These are phyloP conservation scores for Liparis tanakae DNA, from an alignment of 2,797 vertebrate genomes.

Conservation along the genomic window DNA sequence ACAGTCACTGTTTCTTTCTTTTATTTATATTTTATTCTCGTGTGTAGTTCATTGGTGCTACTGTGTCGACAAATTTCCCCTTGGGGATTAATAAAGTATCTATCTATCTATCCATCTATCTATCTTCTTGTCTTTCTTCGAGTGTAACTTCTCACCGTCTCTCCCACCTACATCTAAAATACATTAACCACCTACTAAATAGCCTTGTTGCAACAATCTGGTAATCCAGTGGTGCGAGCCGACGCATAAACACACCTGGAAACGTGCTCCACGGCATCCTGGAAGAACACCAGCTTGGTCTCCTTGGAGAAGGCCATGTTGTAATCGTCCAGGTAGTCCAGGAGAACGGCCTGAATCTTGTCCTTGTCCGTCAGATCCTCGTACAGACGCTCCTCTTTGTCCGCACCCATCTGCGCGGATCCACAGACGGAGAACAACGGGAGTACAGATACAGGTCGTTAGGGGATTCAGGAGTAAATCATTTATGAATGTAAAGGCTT, in stretches of 20 bases:
- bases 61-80: too few species aligned
- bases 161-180: slow-evolving; percentile 17
- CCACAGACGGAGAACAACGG: neutral
- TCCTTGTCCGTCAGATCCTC: slow-evolving; percentile 85
- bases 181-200: slow-evolving; percentile 12
- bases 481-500: neutral
- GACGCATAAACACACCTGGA: slow-evolving; percentile 79
- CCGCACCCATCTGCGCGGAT: slow-evolving; percentile 75
- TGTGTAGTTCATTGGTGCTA: too few species aligned
- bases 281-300: slow-evolving; percentile 90
- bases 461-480: neutral
- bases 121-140: too few species aligned
- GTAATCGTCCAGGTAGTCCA: slow-evolving; percentile 90
- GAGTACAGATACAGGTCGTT: neutral
- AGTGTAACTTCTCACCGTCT: neutral
- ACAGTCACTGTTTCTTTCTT: too few species aligned
- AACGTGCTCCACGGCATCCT: slow-evolving; percentile 90
- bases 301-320: slow-evolving; percentile 88
- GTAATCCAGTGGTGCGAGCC: neutral
- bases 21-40: too few species aligned
- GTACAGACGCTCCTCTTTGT: slow-evolving; percentile 82
- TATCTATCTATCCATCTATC: too few species aligned
- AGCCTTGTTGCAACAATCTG: neutral
- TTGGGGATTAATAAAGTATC: too few species aligned
- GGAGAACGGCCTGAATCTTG: slow-evolving; percentile 85